Evolutionary conservation across 2,113 vertebrate species (phyloP).

Genomic region (Sphyrna mokarran): DNA sequence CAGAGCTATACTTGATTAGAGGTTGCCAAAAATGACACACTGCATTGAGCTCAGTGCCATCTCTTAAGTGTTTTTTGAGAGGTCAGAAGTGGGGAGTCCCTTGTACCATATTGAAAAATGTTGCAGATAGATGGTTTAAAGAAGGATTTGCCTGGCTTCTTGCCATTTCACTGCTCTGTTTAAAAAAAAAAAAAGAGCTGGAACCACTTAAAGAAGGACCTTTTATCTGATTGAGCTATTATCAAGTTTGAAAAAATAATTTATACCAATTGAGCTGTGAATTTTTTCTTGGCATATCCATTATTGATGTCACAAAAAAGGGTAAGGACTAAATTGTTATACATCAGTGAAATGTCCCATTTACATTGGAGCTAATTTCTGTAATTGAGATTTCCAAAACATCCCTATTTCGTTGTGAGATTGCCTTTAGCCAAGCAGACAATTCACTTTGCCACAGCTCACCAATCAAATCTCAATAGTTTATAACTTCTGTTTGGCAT

Average conservation of each 20-base stretch:
- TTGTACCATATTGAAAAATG: not conserved
- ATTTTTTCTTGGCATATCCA: not conserved
- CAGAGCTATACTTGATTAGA: not conserved
- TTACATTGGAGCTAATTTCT: not conserved
- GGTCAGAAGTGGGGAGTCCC: not conserved
- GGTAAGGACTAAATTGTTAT: not conserved
- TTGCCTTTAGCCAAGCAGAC: not conserved
- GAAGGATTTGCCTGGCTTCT: not conserved
- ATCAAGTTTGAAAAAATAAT: not conserved
- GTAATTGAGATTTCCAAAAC: not conserved
- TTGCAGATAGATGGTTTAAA: not conserved
- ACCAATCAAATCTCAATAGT: not conserved
- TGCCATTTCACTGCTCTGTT: not conserved
- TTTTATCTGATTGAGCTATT: not conserved
- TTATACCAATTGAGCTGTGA: not conserved
- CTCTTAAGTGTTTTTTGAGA: not conserved
- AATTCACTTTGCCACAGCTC: not conserved
- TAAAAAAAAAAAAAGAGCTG: not conserved
- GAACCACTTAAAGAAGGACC: not conserved
- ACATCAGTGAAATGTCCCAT: not conserved
- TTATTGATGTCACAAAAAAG: not conserved
- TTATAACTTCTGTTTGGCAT: not conserved
- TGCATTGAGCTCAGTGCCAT: not conserved
- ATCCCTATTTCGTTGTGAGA: not conserved
- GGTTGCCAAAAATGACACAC: not conserved